Conservation (phyloP, 2,888 invertebrate genomes). For the Ennomos erosarius region DNA sequence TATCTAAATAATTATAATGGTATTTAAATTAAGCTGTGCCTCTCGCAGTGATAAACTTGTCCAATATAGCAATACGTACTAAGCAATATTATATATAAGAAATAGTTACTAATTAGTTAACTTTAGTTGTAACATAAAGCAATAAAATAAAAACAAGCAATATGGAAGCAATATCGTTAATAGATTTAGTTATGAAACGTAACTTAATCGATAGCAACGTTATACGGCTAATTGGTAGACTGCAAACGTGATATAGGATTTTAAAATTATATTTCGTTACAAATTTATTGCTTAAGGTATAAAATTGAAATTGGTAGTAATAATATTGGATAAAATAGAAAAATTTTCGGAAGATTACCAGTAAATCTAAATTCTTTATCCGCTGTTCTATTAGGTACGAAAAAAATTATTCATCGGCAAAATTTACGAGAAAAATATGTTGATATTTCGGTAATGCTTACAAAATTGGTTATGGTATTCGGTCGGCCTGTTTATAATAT, state of each 20-base stretch:
- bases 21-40: constrained; percentile 13
- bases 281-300: constrained; percentile 54
- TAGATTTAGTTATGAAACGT: constrained; percentile 57
- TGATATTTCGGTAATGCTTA: constrained; percentile 11
- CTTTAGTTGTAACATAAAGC: constrained; percentile 35
- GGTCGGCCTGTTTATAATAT: constrained; percentile 1
- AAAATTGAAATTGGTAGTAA: constrained; percentile 30
- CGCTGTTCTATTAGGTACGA: not conserved
- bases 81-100: constrained; percentile 34
- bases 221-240: constrained; percentile 67
- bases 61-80: constrained; percentile 66
- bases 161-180: constrained; percentile 60
- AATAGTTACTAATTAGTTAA: constrained; percentile 15
- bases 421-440: constrained; percentile 1
- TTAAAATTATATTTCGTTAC: constrained; percentile 50
- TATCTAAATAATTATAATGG: not conserved
- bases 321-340: constrained; percentile 8
- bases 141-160: constrained; percentile 39
- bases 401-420: not conserved
- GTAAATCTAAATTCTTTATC: not conserved
- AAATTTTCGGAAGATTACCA: not conserved
- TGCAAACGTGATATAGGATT: constrained; percentile 69
- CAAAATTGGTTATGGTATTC: constrained; percentile 4
- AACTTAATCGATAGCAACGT: constrained; percentile 49
- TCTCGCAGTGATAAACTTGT: constrained; percentile 64